phyloP scores from a whole-genome alignment of 2,797 vertebrate species.

The Spheniscus humboldti region DNA sequence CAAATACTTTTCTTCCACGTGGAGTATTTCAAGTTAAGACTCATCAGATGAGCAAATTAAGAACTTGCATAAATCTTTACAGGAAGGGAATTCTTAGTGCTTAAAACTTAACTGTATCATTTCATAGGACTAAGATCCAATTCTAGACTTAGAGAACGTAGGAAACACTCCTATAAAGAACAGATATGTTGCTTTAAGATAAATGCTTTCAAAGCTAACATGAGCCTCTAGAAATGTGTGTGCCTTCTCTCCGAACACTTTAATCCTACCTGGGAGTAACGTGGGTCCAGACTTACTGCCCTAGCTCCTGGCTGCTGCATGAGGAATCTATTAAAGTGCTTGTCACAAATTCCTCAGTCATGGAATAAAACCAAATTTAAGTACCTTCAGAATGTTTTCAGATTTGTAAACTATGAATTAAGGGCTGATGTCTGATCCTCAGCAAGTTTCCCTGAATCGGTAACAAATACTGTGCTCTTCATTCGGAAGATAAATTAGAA shows the following conservation, averaged over 20 bases:
- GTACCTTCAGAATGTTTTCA: neutral
- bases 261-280: neutral
- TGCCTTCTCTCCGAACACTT: neutral
- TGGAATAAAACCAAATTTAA: neutral
- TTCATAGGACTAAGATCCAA: neutral
- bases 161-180: neutral
- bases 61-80: neutral
- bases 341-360: neutral
- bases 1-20: neutral
- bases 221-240: neutral
- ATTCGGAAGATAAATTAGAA: neutral
- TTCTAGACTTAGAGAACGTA: neutral
- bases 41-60: slow-evolving; percentile 15
- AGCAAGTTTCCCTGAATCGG: neutral
- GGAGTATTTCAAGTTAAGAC: slow-evolving; percentile 46
- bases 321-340: slow-evolving; percentile 31
- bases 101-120: neutral
- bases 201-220: slow-evolving; percentile 2
- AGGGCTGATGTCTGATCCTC: neutral
- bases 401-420: neutral
- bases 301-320: neutral
- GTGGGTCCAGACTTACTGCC: neutral
- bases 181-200: neutral
- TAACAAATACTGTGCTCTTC: neutral
- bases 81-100: neutral